A percentile compares a stretch with the other conserved stretches of the same genome.
Conservation (phyloP, 2,888 invertebrate species). For the Cheilosia vulpina region DNA sequence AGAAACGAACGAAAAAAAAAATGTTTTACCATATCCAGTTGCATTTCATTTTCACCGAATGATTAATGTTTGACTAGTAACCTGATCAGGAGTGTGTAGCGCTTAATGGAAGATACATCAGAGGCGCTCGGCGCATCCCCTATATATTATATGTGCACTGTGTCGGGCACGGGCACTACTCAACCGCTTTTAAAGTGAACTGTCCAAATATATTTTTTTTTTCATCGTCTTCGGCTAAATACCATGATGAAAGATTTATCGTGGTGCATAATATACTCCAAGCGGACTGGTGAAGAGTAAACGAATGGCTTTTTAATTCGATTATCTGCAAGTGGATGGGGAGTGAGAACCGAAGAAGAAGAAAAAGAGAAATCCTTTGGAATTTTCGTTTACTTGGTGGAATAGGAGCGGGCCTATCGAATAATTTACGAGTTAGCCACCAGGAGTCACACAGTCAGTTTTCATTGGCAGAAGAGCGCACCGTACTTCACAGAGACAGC, state of each 20-base stretch:
- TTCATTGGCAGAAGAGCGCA: conserved; percentile 41
- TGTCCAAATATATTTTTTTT: conserved; percentile 66
- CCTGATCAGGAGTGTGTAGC: conserved; percentile 50
- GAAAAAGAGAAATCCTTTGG: conserved; percentile 67
- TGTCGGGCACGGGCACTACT: conserved; percentile 12
- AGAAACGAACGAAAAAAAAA: conserved; percentile 16
- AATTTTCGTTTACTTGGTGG: conserved; percentile 53
- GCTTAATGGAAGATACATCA: conserved; percentile 41
- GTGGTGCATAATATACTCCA: conserved; percentile 77
- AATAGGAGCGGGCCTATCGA: conserved; percentile 31
- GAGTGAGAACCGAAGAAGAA: conserved; percentile 2
- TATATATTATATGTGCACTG: conserved; percentile 2
- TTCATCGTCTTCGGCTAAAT: conserved; percentile 77
- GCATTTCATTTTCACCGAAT: conserved; percentile 71
- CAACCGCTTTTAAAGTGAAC: conserved; percentile 55
- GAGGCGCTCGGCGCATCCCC: conserved; percentile 52
- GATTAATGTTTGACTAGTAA: conserved; percentile 73
- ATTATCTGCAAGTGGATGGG: conserved; percentile 76
- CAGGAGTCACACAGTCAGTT: conserved; percentile 52
- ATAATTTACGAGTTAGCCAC: conserved; percentile 71
- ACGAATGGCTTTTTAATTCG: conserved; percentile 82
- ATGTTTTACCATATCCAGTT: conserved; percentile 69
- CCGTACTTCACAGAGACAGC: conserved; percentile 15
- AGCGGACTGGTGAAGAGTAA: conserved; percentile 69
- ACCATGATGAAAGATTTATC: conserved; percentile 83